Evolutionary conservation across 2,113 vertebrate species (phyloP), one percentile per base, ranked within the genome.

Genomic region (Vireo altiloquus): DNA sequence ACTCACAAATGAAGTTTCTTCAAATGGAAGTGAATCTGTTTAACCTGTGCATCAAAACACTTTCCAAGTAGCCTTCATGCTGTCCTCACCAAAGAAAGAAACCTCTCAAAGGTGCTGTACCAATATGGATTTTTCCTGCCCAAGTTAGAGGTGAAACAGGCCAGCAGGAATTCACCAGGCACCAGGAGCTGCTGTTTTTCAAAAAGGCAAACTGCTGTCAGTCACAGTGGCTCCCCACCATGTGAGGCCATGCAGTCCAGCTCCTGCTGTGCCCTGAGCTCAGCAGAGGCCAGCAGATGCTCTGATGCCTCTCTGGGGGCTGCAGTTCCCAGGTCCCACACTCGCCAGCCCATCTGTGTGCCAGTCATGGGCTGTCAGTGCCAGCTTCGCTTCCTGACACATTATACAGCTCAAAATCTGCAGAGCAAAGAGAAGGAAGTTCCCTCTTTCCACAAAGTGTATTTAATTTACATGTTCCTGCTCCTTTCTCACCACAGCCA

Each of bases 241-340:
- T 23, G 27, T 0, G 0, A 33, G 40, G 49, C 44, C 14, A 2
- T 39, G 61, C 61, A 53, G 47, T 16, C 16, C 22, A 20, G 56
- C 74, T 85, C 46, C 31, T 11, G 19, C 65, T 66, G 24, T 18
- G 5, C 39, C 52, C 47, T 49, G 28, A 82, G 78, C 64, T 61
- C 69, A 35, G 74, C 70, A 69, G 79, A 60, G 40, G 25, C 42
- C 23, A 23, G 46, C 0, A 0, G 42, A n/a, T 49, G 65, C 75
- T 70, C 7, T 0, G 0, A 1, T 59, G 17, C 49, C 22, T 49
- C 79, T 57, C 46, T 10, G 11, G 19, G 47, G 13, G 40, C 83
- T 66, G 49, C 50, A 75, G 49, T 25, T 81, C 49, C 66, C 40
- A 31, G 39, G 9, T 69, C 31, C 10, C 53, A 37, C 14, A 19